Conservation (phyloP, 2,113 vertebrate genomes). For the Irena cyanogastra region DNA sequence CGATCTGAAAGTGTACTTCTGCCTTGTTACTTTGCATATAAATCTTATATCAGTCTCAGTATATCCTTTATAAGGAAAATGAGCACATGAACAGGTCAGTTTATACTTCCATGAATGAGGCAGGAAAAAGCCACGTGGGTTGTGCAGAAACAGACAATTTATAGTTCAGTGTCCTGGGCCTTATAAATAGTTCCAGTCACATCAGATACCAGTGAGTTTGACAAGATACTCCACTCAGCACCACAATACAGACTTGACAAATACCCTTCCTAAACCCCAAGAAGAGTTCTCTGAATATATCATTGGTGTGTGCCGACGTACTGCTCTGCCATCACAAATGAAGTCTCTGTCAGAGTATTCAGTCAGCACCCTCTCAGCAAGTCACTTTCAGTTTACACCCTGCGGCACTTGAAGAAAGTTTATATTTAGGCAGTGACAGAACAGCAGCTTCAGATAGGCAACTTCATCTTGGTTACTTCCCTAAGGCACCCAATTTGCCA, state of each 20-base stretch:
- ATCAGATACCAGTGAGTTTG: neutral
- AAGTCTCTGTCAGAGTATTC: neutral
- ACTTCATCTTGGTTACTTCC: slow-evolving; percentile 42
- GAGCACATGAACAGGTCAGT: neutral
- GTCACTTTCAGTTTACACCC: neutral
- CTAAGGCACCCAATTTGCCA: slow-evolving; percentile 37
- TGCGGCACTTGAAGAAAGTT: neutral
- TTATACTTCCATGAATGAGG: neutral
- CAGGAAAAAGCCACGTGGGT: neutral
- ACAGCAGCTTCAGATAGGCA: slow-evolving; percentile 30
- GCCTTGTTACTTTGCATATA: neutral
- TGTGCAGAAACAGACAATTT: neutral
- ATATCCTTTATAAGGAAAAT: neutral
- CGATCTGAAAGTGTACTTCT: neutral
- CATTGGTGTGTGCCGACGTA: too few species aligned
- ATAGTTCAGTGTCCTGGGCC: neutral
- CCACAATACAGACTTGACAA: neutral
- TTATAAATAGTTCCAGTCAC: neutral
- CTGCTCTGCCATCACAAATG: neutral
- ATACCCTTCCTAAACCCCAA: neutral
- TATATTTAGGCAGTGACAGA: slow-evolving; percentile 28
- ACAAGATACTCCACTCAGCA: neutral
- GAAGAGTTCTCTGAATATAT: neutral
- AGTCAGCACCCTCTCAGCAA: slow-evolving; percentile 13
- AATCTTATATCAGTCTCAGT: neutral